These are phyloP conservation scores for Melanostoma scalare DNA, from an alignment of 2,888 invertebrate species.

Conservation along the genomic window DNA sequence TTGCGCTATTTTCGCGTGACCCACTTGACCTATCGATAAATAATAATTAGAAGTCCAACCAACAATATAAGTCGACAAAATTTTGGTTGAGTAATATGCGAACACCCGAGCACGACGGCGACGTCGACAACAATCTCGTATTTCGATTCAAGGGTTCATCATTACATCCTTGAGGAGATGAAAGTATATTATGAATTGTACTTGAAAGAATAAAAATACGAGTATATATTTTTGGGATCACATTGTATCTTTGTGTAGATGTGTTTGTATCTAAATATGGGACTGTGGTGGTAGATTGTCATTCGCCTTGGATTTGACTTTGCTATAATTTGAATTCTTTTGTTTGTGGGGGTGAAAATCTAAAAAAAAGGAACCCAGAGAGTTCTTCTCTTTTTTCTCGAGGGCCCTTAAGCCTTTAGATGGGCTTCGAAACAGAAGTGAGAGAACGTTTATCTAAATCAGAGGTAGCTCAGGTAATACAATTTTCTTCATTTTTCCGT, in stretches of 20 bases:
- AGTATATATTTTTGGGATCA: conserved; percentile 4
- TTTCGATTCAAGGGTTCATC: conserved; percentile 24
- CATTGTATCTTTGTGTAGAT: not conserved
- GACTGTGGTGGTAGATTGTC: not conserved
- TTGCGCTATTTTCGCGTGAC: conserved; percentile 32
- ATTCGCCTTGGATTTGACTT: conserved; percentile 27
- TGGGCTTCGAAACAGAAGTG: conserved; percentile 31
- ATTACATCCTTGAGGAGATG: conserved; percentile 41
- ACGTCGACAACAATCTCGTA: too few relatives aligned
- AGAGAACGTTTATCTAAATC: conserved; percentile 64
- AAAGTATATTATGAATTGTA: conserved; percentile 15
- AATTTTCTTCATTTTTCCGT: conserved; percentile 17
- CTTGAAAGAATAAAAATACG: not conserved
- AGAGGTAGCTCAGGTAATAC: conserved; percentile 58
- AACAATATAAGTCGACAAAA: conserved; percentile 51
- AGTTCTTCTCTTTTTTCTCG: not conserved
- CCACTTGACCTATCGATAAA: conserved; percentile 60
- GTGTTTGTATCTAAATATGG: not conserved
- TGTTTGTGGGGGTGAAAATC: conserved; percentile 4
- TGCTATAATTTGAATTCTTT: conserved; percentile 46
- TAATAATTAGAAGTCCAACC: conserved; percentile 57
- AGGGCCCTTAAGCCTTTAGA: conserved; percentile 25
- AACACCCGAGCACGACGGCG: conserved; percentile 24
- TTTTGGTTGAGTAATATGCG: conserved; percentile 36
- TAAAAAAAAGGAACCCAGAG: not conserved